Percentiles rank a stretch among this genome's conserved stretches.
Conservation (phyloP, 2,113 vertebrate species). For the Silurus asotus region DNA sequence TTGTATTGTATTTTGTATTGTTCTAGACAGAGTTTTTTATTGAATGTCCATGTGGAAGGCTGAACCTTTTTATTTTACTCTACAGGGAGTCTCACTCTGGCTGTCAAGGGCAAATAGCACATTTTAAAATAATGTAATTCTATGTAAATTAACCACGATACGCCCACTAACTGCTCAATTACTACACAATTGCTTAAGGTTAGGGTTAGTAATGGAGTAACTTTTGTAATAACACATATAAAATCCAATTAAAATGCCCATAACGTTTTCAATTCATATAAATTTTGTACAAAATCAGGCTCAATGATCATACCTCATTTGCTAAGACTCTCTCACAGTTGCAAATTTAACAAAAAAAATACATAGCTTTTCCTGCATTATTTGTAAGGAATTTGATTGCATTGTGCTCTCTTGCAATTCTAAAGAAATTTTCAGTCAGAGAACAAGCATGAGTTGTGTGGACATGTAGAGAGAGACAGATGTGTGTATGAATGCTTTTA, state of each 20-base stretch:
- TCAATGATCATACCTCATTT: not conserved
- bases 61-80: not conserved
- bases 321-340: not conserved
- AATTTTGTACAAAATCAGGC: not conserved
- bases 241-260: slow-evolving; percentile 16
- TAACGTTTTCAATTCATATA: not conserved
- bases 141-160: not conserved
- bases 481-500: not conserved
- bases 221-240: not conserved
- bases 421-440: not conserved
- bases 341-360: not conserved
- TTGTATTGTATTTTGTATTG: not conserved
- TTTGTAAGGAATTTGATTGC: not conserved
- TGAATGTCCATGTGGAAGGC: not conserved
- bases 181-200: not conserved
- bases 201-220: slow-evolving; percentile 4
- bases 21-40: not conserved
- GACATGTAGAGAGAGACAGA: slow-evolving; percentile 7
- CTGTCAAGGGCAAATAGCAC: not conserved
- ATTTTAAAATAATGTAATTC: not conserved
- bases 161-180: not conserved
- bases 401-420: not conserved
- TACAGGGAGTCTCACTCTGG: not conserved
- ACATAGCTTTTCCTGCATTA: not conserved
- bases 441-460: not conserved